Percentiles rank a stretch among this genome's conserved stretches.
These are phyloP conservation scores for Heliconius sara DNA, from an alignment of 2,888 invertebrate genomes.

Conservation along the genomic window DNA sequence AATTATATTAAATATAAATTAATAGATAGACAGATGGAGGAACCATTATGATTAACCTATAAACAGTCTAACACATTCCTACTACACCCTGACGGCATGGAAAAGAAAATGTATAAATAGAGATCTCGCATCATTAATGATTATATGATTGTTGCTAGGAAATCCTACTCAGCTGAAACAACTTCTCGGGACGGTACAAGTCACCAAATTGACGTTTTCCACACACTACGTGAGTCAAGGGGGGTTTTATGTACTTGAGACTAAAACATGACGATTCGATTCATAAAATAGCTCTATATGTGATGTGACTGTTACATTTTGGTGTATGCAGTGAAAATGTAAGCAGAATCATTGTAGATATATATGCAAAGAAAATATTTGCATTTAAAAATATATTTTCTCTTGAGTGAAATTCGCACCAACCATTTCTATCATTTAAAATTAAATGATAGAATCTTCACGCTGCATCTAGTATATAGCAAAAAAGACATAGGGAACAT, in stretches of 20 bases:
- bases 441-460: background rate
- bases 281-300: background rate
- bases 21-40: too few species aligned
- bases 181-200: background rate
- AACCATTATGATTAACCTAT: too few species aligned
- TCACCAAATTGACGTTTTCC: slow-evolving; percentile 13
- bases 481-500: too few species aligned
- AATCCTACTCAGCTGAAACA: slow-evolving; percentile 15
- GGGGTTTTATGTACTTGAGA: background rate
- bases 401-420: too few species aligned
- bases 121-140: slow-evolving; percentile 1
- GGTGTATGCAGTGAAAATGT: background rate
- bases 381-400: too few species aligned
- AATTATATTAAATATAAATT: too few species aligned
- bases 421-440: background rate
- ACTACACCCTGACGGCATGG: background rate
- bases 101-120: slow-evolving; percentile 4
- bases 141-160: slow-evolving; percentile 23
- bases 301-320: background rate
- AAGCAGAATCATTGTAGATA: too few species aligned
- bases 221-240: slow-evolving; percentile 4
- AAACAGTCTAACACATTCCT: too few species aligned
- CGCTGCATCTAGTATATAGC: background rate
- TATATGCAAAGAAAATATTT: too few species aligned
- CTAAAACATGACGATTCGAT: background rate